Base-by-base conservation (phyloP, 2,797 vertebrate species). In the Poecilia picta region DNA sequence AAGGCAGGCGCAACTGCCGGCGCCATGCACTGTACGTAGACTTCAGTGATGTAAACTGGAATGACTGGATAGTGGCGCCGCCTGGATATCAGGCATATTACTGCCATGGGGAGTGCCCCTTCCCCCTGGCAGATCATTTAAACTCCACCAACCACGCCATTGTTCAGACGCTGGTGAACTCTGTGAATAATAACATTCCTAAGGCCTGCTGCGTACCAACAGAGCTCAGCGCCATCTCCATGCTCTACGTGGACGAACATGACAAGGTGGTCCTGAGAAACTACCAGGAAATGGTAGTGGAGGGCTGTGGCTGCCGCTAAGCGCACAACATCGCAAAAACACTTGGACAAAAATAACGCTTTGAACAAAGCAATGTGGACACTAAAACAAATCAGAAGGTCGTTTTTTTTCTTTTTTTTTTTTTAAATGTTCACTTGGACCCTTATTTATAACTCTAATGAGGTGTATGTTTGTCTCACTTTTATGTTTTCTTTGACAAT, bases 231-330 rank as follows among this genome's bases (percentile, higher is more conserved):
- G 97, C 98, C 94, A 99, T 99, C 94, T 99, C 98, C 90, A 99
- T 99, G 98, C 97, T 99, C 78, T 99, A 99, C 92, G 94, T 99
- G 94, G 98, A 99, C 74, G 98, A 99, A 94, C 98, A 99, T 77
- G 98, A 99, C 95, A 98, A 99, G 94, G 98, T 99, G 94, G 98
- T 99, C 88, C 96, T 99, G 92, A 99, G 99, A 94, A 99, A 99
- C 96, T 99, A 99, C 95, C 98, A 99, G 95, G 98, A 99, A 95
- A 99, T 99, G 98, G 98, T 99, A 78, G 98, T 99, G 83, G 98
- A 99, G 94, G 98, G 98, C 64, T 99, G 98, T 74, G 98, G 98
- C 93, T 99, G 98, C 93, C 98, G 97, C 94, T 99, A 95, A 95
- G 96, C 77, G 74, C 53, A 81, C 83, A 73, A 53, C 77, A 74